A percentile compares a stretch with the other conserved stretches of the same genome.
Evolutionary conservation across 2,888 invertebrate genomes (phyloP).

Genomic region (Ophion ellenae): DNA sequence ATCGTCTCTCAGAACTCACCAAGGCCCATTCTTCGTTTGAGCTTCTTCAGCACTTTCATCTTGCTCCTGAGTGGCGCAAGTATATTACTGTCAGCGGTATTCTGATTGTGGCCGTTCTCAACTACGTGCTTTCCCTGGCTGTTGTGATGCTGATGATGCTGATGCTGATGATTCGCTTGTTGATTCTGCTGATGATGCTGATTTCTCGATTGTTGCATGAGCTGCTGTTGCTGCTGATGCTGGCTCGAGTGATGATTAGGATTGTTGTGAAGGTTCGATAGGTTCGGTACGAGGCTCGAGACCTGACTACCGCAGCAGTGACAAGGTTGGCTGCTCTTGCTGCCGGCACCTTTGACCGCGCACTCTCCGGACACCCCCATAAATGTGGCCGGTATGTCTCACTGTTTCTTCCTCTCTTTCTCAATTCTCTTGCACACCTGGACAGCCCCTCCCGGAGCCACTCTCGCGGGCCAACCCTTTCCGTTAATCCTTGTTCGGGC

Average conservation of each 20-base stretch:
- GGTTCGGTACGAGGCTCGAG: constrained; percentile 71
- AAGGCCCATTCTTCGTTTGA: constrained; percentile 94
- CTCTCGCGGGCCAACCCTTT: neutral
- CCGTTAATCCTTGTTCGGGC: constrained; percentile 22
- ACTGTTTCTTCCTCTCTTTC: constrained; percentile 25
- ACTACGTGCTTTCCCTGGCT: constrained; percentile 57
- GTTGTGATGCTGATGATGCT: constrained; percentile 70
- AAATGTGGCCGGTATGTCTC: constrained; percentile 74
- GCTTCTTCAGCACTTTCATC: constrained; percentile 96
- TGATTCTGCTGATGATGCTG: constrained; percentile 53
- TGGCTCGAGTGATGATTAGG: constrained; percentile 67
- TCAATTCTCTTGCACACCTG: constrained; percentile 25
- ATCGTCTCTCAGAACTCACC: constrained; percentile 86
- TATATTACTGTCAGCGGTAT: constrained; percentile 79
- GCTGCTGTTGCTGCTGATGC: constrained; percentile 64
- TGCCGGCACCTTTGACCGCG: constrained; percentile 80
- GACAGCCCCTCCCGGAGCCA: neutral
- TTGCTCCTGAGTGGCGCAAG: constrained; percentile 87
- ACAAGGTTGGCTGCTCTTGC: constrained; percentile 80
- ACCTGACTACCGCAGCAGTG: constrained; percentile 79
- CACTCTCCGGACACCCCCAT: constrained; percentile 83
- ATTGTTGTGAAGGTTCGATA: constrained; percentile 53
- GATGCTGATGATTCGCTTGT: constrained; percentile 67
- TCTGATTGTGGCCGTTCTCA: constrained; percentile 65
- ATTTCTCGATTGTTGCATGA: constrained; percentile 63